Evolutionary conservation across 2,797 vertebrate genomes (phyloP), one percentile per base, ranked within the genome.

Genomic region (Galagoides demidoff): DNA sequence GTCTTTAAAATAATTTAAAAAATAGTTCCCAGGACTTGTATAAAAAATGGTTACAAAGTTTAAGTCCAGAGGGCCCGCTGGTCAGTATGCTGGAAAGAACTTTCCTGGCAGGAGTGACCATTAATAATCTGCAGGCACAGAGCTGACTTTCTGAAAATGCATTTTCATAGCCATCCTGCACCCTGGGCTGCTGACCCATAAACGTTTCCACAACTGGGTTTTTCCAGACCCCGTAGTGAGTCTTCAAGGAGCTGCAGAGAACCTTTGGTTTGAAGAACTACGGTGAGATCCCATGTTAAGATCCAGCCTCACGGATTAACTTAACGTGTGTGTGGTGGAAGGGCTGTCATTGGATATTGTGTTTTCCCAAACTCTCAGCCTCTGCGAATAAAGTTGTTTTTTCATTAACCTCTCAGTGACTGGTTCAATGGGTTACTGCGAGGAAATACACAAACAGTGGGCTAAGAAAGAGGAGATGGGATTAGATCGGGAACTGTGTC

Each of bases 311-410:
- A 8, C 37, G 12, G 74, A 19, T 31, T 25, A 43, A 22, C 91
- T 55, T 45, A 34, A 25, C 43, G 29, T 0, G 29, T 0, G 29
- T 0, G 43, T 25, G 19, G 79, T 11, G 1, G 45, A 76, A 52
- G 37, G 71, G 68, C 90, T 43, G 78, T 70, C 66, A 37, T 14
- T 37, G 76, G 84, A 45, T 85, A 17, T 66, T 82, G 76, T 87
- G 83, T 90, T 66, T 87, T 77, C 85, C 94, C 73, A 66, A 25
- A 94, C 88, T 57, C 85, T 78, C 86, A 68, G 83, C 45, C 81
- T 93, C 92, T 93, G 92, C 73, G 89, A 97, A 97, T 97, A 98
- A 96, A 97, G 95, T 90, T 97, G 95, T 78, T 70, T 96, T 97
- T 92, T 68, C 93, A 85, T 95, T 94, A 96, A 89, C 92, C 93